phyloP scores from a whole-genome alignment of 2,888 invertebrate species.

The Drosophila monieri region DNA sequence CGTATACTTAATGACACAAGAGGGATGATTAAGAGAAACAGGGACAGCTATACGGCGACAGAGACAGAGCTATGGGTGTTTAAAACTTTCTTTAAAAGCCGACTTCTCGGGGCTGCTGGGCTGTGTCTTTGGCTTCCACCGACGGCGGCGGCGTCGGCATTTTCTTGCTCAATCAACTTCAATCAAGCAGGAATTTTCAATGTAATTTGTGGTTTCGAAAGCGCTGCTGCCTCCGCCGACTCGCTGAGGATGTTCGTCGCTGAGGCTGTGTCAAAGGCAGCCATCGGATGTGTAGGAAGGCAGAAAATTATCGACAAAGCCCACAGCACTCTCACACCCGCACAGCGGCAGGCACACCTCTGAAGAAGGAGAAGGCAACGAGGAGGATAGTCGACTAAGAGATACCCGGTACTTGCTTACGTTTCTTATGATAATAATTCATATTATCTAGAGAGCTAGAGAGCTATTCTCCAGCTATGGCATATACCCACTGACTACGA shows the following conservation, averaged over 20 bases:
- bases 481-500: background rate
- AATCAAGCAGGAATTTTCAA: slow-evolving; percentile 78
- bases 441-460: too few relatives aligned
- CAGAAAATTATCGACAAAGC: slow-evolving; percentile 74
- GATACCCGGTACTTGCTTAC: background rate
- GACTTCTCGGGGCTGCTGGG: slow-evolving; percentile 24
- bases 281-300: slow-evolving; percentile 69
- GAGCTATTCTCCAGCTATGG: background rate
- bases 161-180: slow-evolving; percentile 80
- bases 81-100: slow-evolving; percentile 45
- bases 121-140: slow-evolving; percentile 24
- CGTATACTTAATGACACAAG: slow-evolving; percentile 3
- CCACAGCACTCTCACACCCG: slow-evolving; percentile 25
- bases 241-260: slow-evolving; percentile 41
- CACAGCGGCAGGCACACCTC: background rate
- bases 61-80: slow-evolving; percentile 43
- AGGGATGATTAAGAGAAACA: background rate
- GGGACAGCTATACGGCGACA: background rate
- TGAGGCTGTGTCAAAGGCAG: slow-evolving; percentile 60
- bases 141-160: slow-evolving; percentile 64
- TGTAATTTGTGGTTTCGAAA: slow-evolving; percentile 73
- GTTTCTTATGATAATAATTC: too few relatives aligned
- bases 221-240: slow-evolving; percentile 22
- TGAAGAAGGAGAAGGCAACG: background rate
- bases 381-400: background rate